Evolutionary conservation across 2,888 invertebrate genomes (phyloP), one percentile per base, ranked within the genome.

Genomic region (Sphaeridia pumilis): DNA sequence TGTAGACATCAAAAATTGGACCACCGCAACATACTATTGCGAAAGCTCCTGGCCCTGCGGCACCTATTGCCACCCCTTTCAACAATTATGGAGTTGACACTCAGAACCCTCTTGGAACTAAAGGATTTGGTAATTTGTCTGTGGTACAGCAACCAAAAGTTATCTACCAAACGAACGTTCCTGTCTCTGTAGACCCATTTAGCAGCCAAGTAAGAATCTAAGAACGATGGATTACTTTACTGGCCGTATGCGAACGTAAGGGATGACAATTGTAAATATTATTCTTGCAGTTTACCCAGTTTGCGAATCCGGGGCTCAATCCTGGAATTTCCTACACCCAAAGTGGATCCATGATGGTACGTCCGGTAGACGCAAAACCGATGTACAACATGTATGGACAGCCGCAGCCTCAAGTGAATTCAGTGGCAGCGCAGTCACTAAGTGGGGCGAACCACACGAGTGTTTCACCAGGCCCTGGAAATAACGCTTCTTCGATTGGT

Each of bases 131-230:
- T 43, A 54, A 56, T 4, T 50, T 57, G 31, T 46, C 59, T 3
- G 57, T 59, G 10, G 59, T 62, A 25, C 58, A 58, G 17, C 57
- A 55, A 25, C 60, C 61, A 21, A 59, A 58, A 25, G 57, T 63
- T 35, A 49, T 57, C 54, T 63, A 61, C 49, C 57, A 55, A 20
- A 47, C 58, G 10, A 42, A 48, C 28, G 53, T 53, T n/a, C 45
- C 25, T 45, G 31, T 52, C 2, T 22, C 52, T 2, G 27, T 52
- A 20, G 52, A 52, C 26, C 36, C 52, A 21, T 52, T 52, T 38
- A 52, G 54, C 10, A 50, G 57, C 25, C 59, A 59, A 38, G 60
- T 59, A 46, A 21, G 22, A 24, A 44, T 44, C 12, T 21, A 24
- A 14, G 44, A 10, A 44, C 7, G 7, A 44, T 10, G 24, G n/a